Evolutionary conservation across 2,113 vertebrate species (phyloP).

Genomic region (Alectura lathami): DNA sequence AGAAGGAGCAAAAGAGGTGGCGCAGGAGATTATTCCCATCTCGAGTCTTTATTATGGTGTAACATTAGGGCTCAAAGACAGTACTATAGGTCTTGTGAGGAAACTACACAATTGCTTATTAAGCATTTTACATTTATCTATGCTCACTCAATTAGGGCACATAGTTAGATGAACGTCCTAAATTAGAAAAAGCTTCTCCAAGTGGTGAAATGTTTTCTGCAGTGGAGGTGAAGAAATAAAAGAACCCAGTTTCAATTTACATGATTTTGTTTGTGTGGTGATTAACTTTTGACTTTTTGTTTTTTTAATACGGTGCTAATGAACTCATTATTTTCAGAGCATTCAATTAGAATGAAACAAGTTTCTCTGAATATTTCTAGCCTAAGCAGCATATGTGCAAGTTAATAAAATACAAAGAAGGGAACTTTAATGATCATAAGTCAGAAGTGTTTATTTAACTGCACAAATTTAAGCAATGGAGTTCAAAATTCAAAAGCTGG

Average conservation of each 20-base stretch:
- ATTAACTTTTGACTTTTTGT: not conserved
- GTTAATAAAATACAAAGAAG: not conserved
- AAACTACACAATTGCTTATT: not conserved
- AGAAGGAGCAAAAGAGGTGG: not conserved
- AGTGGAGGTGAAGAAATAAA: constrained; percentile 2
- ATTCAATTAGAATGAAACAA: not conserved
- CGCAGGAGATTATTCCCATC: not conserved
- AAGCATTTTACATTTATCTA: not conserved
- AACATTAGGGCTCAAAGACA: not conserved
- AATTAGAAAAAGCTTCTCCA: not conserved
- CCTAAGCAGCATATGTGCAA: not conserved
- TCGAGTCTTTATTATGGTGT: not conserved
- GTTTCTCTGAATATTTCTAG: not conserved
- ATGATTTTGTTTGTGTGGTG: not conserved
- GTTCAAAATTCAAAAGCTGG: not conserved
- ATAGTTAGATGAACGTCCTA: not conserved
- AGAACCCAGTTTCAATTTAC: not conserved
- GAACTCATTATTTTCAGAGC: constrained; percentile 13
- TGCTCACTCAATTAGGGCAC: not conserved
- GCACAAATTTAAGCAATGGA: not conserved
- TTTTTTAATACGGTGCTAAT: not conserved
- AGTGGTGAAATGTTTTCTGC: not conserved
- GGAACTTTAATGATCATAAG: not conserved
- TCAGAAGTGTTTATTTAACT: not conserved
- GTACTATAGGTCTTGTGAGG: not conserved